Base-by-base conservation (phyloP, 2,113 vertebrate species). In the Pogonocichla stellata region DNA sequence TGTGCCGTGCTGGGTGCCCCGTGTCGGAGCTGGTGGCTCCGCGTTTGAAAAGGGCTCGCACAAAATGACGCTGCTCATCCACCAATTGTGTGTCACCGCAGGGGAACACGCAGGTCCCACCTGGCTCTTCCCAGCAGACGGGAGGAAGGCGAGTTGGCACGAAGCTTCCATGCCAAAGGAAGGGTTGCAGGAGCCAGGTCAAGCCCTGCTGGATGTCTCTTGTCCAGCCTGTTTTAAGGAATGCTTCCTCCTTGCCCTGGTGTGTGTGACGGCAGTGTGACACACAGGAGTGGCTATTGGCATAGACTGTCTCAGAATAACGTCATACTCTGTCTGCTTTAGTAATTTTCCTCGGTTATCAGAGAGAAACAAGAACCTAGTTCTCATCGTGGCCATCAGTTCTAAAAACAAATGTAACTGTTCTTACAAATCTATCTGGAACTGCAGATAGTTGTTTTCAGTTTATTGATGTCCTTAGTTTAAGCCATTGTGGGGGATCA, bases 181-280 rank as follows among this genome's bases (percentile, higher is more conserved):
- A 1, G 0, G 31, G 22, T 33, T 31, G 87, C 54, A 66, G 64
- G 14, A 65, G 8, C 22, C 43, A 9, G 45, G 33, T 26, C 57
- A 91, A 54, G 26, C 43, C n/a, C 28, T 61, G 19, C 24, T 54
- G 69, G 19, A 23, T 69, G 25, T 54, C 71, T 58, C 88, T 36
- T 36, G 95, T 47, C 82, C 64, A 69, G 61, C 95, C 91, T 74
- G 95, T 96, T 96, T 50, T 54, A 25, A 57, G 87, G 70, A 95
- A 67, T n/a, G 40, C 23, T 86, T 92, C 86, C 75, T 91, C 60
- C 38, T 81, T 33, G 29, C 29, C 50, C 26, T 7, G 14, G 20
- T 10, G 18, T 22, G 48, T 1, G 14, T 34, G 48, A n/a, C 8
- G 0, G 11, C 0, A 4, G 22, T 3, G 3, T 94, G 90, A 82